Conservation (phyloP, 2,888 invertebrate genomes). For the Ophion slaviceki region DNA sequence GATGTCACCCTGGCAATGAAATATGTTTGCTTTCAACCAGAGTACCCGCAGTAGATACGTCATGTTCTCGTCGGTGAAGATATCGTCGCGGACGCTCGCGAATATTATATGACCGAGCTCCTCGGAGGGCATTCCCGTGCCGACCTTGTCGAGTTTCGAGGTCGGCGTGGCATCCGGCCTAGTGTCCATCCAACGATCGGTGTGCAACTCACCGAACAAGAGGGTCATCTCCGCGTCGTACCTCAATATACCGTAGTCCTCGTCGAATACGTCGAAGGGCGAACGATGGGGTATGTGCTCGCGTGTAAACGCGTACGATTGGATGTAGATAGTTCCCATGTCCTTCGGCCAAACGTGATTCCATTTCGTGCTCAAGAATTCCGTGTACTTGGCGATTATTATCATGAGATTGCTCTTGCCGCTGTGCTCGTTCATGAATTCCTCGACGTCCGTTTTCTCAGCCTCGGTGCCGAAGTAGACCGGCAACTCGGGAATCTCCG, state of each 20-base stretch:
- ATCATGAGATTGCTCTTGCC: constrained; percentile 84
- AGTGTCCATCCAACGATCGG: constrained; percentile 80
- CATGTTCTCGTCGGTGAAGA: constrained; percentile 83
- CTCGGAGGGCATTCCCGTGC: constrained; percentile 83
- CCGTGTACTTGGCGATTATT: constrained; percentile 86
- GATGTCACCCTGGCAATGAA: constrained; percentile 84
- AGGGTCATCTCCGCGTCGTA: constrained; percentile 85
- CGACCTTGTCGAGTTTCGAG: constrained; percentile 76
- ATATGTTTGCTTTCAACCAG: constrained; percentile 86
- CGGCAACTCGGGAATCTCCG: constrained; percentile 64
- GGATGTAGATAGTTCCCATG: constrained; percentile 86
- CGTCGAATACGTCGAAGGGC: constrained; percentile 81
- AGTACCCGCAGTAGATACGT: constrained; percentile 84
- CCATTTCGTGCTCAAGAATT: constrained; percentile 87
- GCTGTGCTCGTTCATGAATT: constrained; percentile 85
- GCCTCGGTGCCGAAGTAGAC: constrained; percentile 88
- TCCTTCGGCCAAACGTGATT: constrained; percentile 87
- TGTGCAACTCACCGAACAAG: constrained; percentile 85
- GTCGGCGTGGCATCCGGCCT: constrained; percentile 76
- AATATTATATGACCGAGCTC: constrained; percentile 84
- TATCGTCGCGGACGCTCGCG: constrained; percentile 82
- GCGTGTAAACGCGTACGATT: constrained; percentile 86
- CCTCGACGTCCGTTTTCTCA: constrained; percentile 87
- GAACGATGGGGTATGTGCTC: constrained; percentile 85
- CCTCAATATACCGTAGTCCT: constrained; percentile 81